Evolutionary conservation across 2,888 invertebrate genomes (phyloP), one percentile per base, ranked within the genome.

Genomic region (Idaea straminata): DNA sequence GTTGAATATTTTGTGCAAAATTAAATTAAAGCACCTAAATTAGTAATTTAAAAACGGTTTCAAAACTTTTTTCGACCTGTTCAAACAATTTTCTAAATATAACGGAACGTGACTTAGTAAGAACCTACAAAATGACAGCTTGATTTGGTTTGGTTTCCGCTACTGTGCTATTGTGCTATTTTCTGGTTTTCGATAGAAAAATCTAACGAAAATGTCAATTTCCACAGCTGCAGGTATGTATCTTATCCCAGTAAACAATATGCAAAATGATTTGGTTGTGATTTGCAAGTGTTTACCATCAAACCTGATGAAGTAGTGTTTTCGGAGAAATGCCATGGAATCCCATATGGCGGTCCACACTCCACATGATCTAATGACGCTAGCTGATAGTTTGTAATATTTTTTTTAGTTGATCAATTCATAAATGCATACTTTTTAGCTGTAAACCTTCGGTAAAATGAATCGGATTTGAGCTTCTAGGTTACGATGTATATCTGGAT

Each of bases 111-210:
- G 84, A 86, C 86, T 81, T 70, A 66, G 69, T 75, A 86, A 86
- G 82, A 85, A 87, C 88, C 90, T 87, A 87, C 82, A 83, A 82
- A 86, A 86, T 92, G 92, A 92, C 91, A 92, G 92, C 92, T 92
- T 92, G 92, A 92, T 90, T 92, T 91, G 91, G 92, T 92, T 92
- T 92, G 91, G 92, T 92, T 91, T 92, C 92, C 91, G 91, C 92
- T 89, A 89, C 91, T 92, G 92, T 92, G 88, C 91, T 91, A 85
- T 90, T 91, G 91, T 90, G 88, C 89, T 91, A 91, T 90, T 91
- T 91, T 90, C 88, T 85, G 84, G 85, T 86, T 91, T 91, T 89
- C 82, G 81, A 78, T 86, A 82, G 83, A 79, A 85, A 85, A 87
- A 87, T 83, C 84, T 74, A 70, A 73, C 81, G 81, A 91, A 85